Percentiles rank a stretch among this genome's conserved stretches.
Conservation (phyloP, 2,888 invertebrate genomes). For the Nemapogon koenigi region DNA sequence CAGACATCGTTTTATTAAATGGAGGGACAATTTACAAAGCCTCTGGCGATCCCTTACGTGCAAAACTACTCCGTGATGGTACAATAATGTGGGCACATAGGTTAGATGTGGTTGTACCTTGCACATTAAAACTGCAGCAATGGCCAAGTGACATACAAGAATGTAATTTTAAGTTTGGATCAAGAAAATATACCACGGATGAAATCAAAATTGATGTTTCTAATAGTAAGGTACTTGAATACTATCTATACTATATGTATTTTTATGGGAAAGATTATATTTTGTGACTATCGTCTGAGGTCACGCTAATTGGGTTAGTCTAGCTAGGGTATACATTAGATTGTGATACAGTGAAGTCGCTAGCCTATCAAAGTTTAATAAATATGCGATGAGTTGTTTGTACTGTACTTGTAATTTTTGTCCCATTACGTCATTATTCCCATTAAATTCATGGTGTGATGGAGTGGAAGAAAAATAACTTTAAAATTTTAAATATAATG, state of each 20-base stretch:
- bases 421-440: no score
- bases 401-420: no score
- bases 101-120: slow-evolving; percentile 34
- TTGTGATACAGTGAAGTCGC: no score
- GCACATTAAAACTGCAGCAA: slow-evolving; percentile 49
- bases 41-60: slow-evolving; percentile 67
- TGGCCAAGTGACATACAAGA: slow-evolving; percentile 81
- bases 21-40: slow-evolving; percentile 67
- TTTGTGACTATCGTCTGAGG: no score
- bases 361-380: neutral
- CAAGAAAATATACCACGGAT: slow-evolving; percentile 71
- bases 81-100: slow-evolving; percentile 39
- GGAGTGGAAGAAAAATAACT: no score
- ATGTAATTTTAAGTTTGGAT: slow-evolving; percentile 73
- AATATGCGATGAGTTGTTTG: neutral
- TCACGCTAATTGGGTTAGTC: neutral
- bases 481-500: no score
- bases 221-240: slow-evolving; percentile 2
- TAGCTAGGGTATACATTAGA: neutral
- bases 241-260: neutral
- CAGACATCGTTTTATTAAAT: slow-evolving; percentile 76
- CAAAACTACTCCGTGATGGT: slow-evolving; percentile 68
- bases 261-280: no score
- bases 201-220: slow-evolving; percentile 47
- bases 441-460: no score